Conservation (phyloP, 2,888 invertebrate genomes). For the Notodonta dromedarius region DNA sequence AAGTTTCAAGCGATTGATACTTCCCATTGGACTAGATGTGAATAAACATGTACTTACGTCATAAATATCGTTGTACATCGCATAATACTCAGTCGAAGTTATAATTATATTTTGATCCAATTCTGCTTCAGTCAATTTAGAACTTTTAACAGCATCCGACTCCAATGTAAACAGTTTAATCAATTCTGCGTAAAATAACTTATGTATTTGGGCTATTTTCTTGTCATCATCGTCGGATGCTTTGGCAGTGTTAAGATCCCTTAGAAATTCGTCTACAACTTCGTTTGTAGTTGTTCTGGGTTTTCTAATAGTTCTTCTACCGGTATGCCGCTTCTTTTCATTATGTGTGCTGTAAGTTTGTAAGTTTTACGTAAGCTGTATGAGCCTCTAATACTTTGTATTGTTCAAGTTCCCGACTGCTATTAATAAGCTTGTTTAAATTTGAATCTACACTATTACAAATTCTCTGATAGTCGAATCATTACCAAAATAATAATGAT, state of each 20-base stretch:
- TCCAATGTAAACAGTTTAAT: conserved; percentile 74
- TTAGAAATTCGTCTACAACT: conserved; percentile 15
- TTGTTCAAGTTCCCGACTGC: too few relatives aligned
- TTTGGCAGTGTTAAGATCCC: conserved; percentile 18
- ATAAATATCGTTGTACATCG: conserved; percentile 80
- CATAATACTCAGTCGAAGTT: conserved; percentile 76
- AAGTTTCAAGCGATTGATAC: too few relatives aligned
- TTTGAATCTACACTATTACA: too few relatives aligned
- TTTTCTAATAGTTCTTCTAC: conserved; percentile 31
- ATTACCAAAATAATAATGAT: too few relatives aligned
- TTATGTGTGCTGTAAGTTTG: conserved; percentile 53
- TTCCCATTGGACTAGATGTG: too few relatives aligned
- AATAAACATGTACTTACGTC: conserved; percentile 66
- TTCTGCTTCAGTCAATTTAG: conserved; percentile 62
- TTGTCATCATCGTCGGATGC: conserved; percentile 45
- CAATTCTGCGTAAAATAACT: conserved; percentile 69
- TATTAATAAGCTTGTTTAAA: too few relatives aligned
- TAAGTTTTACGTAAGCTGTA: not conserved
- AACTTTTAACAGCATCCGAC: conserved; percentile 49
- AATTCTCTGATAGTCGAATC: too few relatives aligned
- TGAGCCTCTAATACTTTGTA: not conserved
- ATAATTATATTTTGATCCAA: conserved; percentile 71
- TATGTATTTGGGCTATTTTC: conserved; percentile 52
- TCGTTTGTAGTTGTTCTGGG: conserved; percentile 19
- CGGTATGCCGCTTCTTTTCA: conserved; percentile 53